Evolutionary conservation across 2,113 vertebrate species (phyloP).

Genomic region (Megaleporinus macrocephalus): DNA sequence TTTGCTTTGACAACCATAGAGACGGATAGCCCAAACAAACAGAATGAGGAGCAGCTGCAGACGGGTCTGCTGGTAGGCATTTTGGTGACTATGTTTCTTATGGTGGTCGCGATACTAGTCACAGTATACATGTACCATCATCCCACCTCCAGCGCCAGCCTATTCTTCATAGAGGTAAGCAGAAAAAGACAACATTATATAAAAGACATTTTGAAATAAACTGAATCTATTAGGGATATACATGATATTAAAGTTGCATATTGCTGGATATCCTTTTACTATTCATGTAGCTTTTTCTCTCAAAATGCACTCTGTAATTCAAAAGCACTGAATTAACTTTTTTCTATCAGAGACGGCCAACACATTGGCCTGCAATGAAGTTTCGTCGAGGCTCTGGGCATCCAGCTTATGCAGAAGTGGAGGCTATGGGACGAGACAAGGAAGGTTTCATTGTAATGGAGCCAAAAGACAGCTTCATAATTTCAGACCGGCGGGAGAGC

Average conservation of each 20-base stretch:
- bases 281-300: too few species aligned
- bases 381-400: conserved; percentile 92
- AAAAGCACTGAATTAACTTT: neutral
- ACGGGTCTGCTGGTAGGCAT: conserved; percentile 84
- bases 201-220: neutral
- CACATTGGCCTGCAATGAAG: conserved; percentile 93
- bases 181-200: too few species aligned
- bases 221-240: neutral
- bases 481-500: conserved; percentile 84
- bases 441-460: conserved; percentile 77
- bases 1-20: conserved; percentile 75
- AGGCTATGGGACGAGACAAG: conserved; percentile 85
- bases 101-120: conserved; percentile 82
- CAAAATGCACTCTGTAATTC: neutral
- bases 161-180: conserved; percentile 96
- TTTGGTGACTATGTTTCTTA: conserved; percentile 81
- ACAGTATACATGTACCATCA: conserved; percentile 92
- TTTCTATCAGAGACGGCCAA: conserved; percentile 84
- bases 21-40: conserved; percentile 72
- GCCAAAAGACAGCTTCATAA: conserved; percentile 78
- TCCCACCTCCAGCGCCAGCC: conserved; percentile 88
- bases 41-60: conserved; percentile 77
- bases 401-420: conserved; percentile 93
- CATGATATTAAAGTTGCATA: too few species aligned
- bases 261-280: too few species aligned